Evolutionary conservation across 2,113 vertebrate genomes (phyloP), one percentile per base, ranked within the genome.

Genomic region (Gymnorhina tibicen): DNA sequence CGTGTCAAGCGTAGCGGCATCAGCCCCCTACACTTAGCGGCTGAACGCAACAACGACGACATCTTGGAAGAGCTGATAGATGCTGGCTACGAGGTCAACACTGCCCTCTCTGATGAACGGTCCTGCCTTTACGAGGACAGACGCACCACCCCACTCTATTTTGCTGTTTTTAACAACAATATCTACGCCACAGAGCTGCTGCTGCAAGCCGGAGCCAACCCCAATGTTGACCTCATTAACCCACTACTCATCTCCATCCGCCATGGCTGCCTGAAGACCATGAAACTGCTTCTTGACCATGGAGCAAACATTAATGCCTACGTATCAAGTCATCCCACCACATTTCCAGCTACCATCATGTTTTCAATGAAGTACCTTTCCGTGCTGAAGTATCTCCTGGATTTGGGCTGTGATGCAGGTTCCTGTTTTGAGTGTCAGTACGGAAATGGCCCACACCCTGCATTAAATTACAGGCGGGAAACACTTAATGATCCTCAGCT

Each of bases 21-120:
- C 96, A 99, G 99, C 85, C 99, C 99, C 11, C 97, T 99, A 55
- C 99, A 99, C 81, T 35, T 99, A 35, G 99, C 99, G 0, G 99
- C 99, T 0, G 99, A 99, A 58, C 97, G 98, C 81, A 99, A 99
- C 93, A 97, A 98, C 1, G 98, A 99, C 4, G 97, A 97, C 2
- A 96, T 99, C 76, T 94, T 99, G 66, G 99, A 99, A 85, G 89
- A 95, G 49, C 97, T 99, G 81, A 98, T 99, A 1, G 91, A 97
- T 6, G 98, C 98, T 5, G 99, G 99, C 82, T 99, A 99, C 4
- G 98, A 99, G 6, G 98, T 99, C 91, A 99, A 99, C n/a, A 91
- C 97, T 8, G 92, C 94, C 69, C 98, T 99, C 62, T 99, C 99
- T 2, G 96, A 96, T 0, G 99, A 99, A 33, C 97, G 98, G 6